Evolutionary conservation across 2,888 invertebrate species (phyloP).

Genomic region (Horisme vitalbata): DNA sequence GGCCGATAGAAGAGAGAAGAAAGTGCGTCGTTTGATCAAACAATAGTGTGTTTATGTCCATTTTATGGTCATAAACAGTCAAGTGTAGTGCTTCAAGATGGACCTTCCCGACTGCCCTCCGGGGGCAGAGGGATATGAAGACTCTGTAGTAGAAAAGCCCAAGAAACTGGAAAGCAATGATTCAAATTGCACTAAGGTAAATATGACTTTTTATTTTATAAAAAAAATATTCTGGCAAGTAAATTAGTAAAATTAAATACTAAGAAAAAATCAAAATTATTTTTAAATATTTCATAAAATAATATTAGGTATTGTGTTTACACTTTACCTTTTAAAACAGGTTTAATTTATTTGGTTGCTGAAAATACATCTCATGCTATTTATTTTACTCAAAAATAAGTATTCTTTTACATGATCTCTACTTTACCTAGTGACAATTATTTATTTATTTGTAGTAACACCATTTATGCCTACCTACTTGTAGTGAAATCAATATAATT

Average conservation of each 20-base stretch:
- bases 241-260: too few relatives aligned
- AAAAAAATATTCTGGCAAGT: too few relatives aligned
- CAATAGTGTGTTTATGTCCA: conserved; percentile 62
- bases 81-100: conserved; percentile 77
- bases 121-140: conserved; percentile 75
- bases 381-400: too few relatives aligned
- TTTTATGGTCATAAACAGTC: conserved; percentile 68
- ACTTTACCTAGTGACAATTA: too few relatives aligned
- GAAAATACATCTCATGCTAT: too few relatives aligned
- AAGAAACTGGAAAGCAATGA: conserved; percentile 58
- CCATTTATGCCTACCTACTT: too few relatives aligned
- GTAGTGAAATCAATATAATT: too few relatives aligned
- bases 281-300: background rate
- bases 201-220: conserved; percentile 44
- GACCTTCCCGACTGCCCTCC: conserved; percentile 77
- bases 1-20: conserved; percentile 49
- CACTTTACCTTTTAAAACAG: too few relatives aligned
- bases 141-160: conserved; percentile 66
- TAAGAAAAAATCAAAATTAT: background rate
- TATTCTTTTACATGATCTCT: too few relatives aligned
- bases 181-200: conserved; percentile 69
- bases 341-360: too few relatives aligned
- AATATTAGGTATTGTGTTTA: too few relatives aligned
- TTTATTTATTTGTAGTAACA: too few relatives aligned
- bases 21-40: conserved; percentile 32